Evolutionary conservation across 2,113 vertebrate genomes (phyloP).

Genomic region (Rana temporaria): DNA sequence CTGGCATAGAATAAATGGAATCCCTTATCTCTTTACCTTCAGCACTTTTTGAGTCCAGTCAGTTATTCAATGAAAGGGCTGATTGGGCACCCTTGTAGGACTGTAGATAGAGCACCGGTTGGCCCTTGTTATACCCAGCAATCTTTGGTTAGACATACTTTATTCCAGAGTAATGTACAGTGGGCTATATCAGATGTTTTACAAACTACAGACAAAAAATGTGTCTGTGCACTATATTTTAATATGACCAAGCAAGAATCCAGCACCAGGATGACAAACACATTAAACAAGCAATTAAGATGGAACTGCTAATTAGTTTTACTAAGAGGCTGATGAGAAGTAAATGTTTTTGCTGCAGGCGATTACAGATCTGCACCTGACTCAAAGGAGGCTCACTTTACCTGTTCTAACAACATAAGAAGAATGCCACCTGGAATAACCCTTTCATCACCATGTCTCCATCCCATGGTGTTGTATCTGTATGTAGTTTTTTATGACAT

Average conservation of each 20-base stretch:
- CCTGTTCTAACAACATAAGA: neutral
- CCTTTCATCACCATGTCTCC: neutral
- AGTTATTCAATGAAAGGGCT: too few relatives aligned
- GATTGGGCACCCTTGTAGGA: too few relatives aligned
- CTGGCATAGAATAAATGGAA: too few relatives aligned
- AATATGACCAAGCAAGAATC: neutral
- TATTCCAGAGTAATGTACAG: too few relatives aligned
- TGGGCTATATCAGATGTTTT: too few relatives aligned
- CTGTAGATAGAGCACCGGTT: too few relatives aligned
- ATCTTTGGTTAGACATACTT: too few relatives aligned
- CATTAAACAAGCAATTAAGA: constrained; percentile 16
- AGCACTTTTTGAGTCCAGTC: too few relatives aligned
- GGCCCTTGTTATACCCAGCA: too few relatives aligned
- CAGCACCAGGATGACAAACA: constrained; percentile 1
- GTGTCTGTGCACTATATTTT: neutral
- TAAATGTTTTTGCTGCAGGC: constrained; percentile 14
- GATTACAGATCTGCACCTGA: constrained; percentile 25
- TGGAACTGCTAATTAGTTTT: constrained; percentile 36
- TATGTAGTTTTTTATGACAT: neutral
- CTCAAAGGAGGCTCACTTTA: constrained; percentile 43
- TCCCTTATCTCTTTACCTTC: too few relatives aligned
- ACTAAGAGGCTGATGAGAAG: constrained; percentile 35
- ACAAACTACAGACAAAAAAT: neutral
- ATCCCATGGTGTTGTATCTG: neutral
- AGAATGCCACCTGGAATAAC: constrained; percentile 15